A percentile compares a stretch with the other conserved stretches of the same genome.
phyloP scores from a whole-genome alignment of 2,797 vertebrate genomes.

The Pteropus rufus region DNA sequence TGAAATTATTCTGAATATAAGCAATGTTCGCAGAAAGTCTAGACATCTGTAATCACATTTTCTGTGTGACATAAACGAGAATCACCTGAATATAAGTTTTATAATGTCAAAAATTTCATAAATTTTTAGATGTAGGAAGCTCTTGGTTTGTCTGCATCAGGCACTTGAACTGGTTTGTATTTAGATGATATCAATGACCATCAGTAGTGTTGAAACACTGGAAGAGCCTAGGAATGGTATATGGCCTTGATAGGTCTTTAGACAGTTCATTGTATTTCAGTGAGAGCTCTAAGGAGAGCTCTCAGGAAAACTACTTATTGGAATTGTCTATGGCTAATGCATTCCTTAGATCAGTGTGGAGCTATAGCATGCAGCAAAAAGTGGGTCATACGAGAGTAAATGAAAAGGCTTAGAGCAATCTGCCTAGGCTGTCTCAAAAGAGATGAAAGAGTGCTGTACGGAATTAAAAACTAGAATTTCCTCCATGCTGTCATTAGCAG shows the following conservation, averaged over 20 bases:
- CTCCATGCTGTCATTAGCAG: background rate
- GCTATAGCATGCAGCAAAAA: background rate
- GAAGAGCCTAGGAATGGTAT: background rate
- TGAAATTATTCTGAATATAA: background rate
- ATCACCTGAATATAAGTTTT: background rate
- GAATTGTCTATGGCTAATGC: constrained; percentile 55
- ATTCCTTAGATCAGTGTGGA: constrained; percentile 47
- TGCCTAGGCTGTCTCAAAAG: background rate
- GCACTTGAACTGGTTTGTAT: background rate
- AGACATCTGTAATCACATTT: background rate
- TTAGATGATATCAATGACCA: background rate
- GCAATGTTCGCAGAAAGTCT: background rate
- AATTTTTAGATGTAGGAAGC: fast-evolving
- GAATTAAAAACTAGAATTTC: constrained; percentile 37
- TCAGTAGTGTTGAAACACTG: background rate
- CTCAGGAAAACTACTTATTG: constrained; percentile 37
- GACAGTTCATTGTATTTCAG: constrained; percentile 58
- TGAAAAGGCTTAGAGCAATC: constrained; percentile 52
- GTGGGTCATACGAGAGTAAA: constrained; percentile 17
- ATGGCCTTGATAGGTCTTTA: constrained; percentile 46
- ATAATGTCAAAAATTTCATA: background rate
- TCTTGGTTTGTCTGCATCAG: background rate
- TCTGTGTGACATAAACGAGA: background rate
- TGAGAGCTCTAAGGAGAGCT: constrained; percentile 14
- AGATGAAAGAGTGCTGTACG: background rate